These are phyloP conservation scores for Chelon labrosus DNA, from an alignment of 2,797 vertebrate species.

Conservation along the genomic window DNA sequence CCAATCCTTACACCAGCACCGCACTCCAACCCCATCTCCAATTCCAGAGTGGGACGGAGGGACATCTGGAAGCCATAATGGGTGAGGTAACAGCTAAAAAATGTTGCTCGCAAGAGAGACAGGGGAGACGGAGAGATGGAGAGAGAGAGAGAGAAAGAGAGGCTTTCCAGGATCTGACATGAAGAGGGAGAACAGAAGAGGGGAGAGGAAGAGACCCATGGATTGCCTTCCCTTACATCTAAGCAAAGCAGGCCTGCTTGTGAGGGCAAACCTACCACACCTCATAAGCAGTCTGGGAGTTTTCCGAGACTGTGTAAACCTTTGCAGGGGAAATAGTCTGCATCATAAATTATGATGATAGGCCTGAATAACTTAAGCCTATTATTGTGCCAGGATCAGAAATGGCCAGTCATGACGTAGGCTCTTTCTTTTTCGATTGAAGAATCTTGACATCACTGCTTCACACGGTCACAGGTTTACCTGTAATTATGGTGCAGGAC, in stretches of 20 bases:
- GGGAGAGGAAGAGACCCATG: conserved; percentile 48
- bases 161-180: conserved; percentile 45
- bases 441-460: neutral
- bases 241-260: conserved; percentile 10
- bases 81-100: conserved; percentile 87
- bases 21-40: conserved; percentile 59
- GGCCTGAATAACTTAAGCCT: conserved; percentile 25
- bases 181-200: conserved; percentile 19
- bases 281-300: conserved; percentile 41
- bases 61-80: conserved; percentile 88
- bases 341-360: conserved; percentile 32
- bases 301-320: conserved; percentile 48
- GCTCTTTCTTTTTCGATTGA: neutral
- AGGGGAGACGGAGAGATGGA: conserved; percentile 32
- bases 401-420: neutral
- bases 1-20: conserved; percentile 58
- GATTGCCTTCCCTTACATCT: conserved; percentile 63
- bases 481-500: neutral
- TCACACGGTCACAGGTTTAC: neutral
- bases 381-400: conserved; percentile 10
- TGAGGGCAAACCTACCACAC: conserved; percentile 40
- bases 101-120: conserved; percentile 79
- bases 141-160: conserved; percentile 38
- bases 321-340: conserved; percentile 34
- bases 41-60: conserved; percentile 66